phyloP scores from a whole-genome alignment of 2,888 invertebrate genomes.

The Folsomia candida region DNA sequence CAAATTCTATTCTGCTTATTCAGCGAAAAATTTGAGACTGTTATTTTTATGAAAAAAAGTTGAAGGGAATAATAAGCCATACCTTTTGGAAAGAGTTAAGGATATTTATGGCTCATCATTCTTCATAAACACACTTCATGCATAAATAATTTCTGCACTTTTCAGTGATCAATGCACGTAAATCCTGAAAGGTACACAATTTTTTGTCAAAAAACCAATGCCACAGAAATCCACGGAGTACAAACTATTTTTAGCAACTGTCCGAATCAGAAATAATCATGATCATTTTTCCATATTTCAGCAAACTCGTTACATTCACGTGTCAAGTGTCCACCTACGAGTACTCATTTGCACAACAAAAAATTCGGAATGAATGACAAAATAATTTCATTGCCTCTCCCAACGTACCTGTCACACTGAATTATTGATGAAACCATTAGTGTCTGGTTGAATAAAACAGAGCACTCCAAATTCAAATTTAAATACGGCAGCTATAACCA shows the following conservation, averaged over 20 bases:
- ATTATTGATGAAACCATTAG: conserved; percentile 18
- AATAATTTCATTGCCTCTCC: too few relatives aligned
- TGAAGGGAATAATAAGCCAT: neutral
- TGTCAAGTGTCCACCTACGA: too few relatives aligned
- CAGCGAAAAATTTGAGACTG: neutral
- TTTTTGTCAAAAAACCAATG: too few relatives aligned
- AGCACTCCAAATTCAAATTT: neutral
- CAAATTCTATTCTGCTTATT: neutral
- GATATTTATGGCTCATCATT: neutral
- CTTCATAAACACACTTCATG: neutral
- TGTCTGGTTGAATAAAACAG: conserved; percentile 1
- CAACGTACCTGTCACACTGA: conserved; percentile 1
- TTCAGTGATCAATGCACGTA: too few relatives aligned
- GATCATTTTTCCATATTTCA: too few relatives aligned
- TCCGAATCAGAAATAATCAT: too few relatives aligned
- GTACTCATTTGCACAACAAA: too few relatives aligned
- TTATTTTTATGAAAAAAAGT: neutral
- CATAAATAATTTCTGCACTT: neutral
- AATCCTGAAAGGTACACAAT: too few relatives aligned
- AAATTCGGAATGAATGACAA: too few relatives aligned
- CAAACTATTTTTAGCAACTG: too few relatives aligned
- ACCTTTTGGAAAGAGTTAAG: neutral
- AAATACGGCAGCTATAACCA: neutral
- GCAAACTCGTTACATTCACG: too few relatives aligned
- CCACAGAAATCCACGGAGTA: too few relatives aligned